Conservation (phyloP, 2,113 vertebrate species). For the Smithornis capensis region DNA sequence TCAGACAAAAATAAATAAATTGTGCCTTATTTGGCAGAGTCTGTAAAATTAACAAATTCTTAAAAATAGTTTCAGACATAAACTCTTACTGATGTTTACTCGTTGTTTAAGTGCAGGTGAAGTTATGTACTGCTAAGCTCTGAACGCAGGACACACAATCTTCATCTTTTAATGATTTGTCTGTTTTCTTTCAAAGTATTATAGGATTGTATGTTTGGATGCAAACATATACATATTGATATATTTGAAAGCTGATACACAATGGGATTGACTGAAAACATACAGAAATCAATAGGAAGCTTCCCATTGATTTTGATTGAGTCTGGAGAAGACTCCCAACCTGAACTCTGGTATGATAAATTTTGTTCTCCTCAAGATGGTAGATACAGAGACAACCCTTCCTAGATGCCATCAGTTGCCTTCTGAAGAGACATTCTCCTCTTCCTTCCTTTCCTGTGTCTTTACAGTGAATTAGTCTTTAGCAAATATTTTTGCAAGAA, state of each 20-base stretch:
- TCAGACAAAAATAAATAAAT: background rate
- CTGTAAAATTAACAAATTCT: background rate
- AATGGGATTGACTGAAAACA: background rate
- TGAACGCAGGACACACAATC: background rate
- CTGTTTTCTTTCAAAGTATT: background rate
- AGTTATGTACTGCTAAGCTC: background rate
- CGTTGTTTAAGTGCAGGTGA: background rate
- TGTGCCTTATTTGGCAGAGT: background rate
- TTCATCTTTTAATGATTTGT: background rate
- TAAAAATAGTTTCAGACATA: background rate
- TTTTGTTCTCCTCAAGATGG: background rate
- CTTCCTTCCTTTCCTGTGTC: background rate
- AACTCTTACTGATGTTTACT: background rate
- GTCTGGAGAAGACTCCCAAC: background rate
- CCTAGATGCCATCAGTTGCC: background rate
- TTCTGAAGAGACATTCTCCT: background rate
- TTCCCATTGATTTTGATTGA: background rate
- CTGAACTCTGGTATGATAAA: background rate
- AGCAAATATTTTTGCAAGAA: background rate
- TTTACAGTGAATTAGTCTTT: background rate
- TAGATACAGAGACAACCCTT: background rate
- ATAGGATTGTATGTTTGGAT: background rate
- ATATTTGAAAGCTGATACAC: background rate
- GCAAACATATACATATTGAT: background rate
- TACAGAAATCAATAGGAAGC: background rate